phyloP scores from a whole-genome alignment of 2,797 vertebrate genomes.

The Sebastes wilsoni region DNA sequence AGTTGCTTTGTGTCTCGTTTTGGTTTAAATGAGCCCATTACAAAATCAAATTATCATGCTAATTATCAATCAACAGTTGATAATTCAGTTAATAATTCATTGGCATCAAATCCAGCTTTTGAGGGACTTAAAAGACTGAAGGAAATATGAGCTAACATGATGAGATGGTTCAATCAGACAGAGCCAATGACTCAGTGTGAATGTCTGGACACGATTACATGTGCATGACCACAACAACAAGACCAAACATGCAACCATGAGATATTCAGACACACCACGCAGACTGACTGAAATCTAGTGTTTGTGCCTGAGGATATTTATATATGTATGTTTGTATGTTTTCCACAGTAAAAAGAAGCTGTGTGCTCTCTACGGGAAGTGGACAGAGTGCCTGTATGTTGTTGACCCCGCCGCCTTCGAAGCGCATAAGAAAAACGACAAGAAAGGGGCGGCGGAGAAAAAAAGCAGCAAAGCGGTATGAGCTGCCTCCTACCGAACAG shows the following conservation, averaged over 20 bases:
- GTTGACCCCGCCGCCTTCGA: conserved; percentile 88
- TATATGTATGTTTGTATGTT: neutral
- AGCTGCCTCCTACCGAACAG: neutral
- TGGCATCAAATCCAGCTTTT: neutral
- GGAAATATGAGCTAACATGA: too few relatives aligned
- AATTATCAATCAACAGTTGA: conserved; percentile 16
- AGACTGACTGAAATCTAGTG: neutral
- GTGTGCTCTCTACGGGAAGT: conserved; percentile 94
- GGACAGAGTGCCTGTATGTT: conserved; percentile 94
- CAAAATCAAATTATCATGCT: conserved; percentile 6
- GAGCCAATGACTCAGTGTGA: too few relatives aligned
- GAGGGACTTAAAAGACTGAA: neutral
- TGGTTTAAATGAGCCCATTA: neutral
- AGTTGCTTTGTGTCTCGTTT: too few relatives aligned
- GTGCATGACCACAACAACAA: neutral
- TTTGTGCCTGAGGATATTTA: conserved; percentile 9
- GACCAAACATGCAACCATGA: neutral
- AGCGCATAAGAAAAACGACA: conserved; percentile 91
- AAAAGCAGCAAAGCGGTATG: conserved; percentile 89
- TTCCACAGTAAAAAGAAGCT: conserved; percentile 92
- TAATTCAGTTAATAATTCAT: neutral
- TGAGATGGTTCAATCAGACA: neutral
- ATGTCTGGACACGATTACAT: neutral
- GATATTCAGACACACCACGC: neutral
- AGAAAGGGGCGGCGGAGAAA: conserved; percentile 90